A percentile compares a stretch with the other conserved stretches of the same genome.
Conservation (phyloP, 2,113 vertebrate species). For the Upupa epops region DNA sequence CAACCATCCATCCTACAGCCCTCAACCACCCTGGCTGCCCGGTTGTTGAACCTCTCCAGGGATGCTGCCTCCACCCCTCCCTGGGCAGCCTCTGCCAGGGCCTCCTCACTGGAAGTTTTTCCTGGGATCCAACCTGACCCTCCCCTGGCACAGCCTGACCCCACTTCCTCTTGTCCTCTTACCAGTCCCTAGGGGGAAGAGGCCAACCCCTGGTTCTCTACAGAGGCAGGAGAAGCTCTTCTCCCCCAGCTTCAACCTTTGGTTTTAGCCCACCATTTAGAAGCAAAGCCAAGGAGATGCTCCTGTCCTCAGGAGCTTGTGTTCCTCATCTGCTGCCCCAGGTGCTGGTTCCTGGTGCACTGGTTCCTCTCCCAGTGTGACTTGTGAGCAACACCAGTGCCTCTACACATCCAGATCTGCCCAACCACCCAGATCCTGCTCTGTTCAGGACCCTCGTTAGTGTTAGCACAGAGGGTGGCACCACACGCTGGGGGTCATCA, state of each 20-base stretch:
- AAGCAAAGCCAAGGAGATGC: not conserved
- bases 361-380: not conserved
- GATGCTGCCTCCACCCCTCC: too few species aligned
- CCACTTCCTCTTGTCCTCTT: too few species aligned
- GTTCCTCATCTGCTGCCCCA: not conserved
- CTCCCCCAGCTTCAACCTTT: not conserved
- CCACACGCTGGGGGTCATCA: fast-evolving
- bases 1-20: too few species aligned
- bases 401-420: fast-evolving
- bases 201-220: too few species aligned
- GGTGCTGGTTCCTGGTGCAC: not conserved
- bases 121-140: too few species aligned
- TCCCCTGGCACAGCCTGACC: too few species aligned
- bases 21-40: too few species aligned
- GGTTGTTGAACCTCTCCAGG: too few species aligned
- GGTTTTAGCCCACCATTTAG: not conserved
- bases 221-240: not conserved
- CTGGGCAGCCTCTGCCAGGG: too few species aligned
- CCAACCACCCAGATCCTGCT: fast-evolving
- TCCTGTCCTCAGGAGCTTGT: fast-evolving
- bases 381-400: not conserved
- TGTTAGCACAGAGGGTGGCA: fast-evolving
- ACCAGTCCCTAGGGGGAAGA: too few species aligned
- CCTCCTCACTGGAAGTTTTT: too few species aligned
- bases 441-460: fast-evolving